These are phyloP conservation scores for Melanotaenia parkinsoni DNA, from an alignment of 2,797 vertebrate species.

Conservation along the genomic window DNA sequence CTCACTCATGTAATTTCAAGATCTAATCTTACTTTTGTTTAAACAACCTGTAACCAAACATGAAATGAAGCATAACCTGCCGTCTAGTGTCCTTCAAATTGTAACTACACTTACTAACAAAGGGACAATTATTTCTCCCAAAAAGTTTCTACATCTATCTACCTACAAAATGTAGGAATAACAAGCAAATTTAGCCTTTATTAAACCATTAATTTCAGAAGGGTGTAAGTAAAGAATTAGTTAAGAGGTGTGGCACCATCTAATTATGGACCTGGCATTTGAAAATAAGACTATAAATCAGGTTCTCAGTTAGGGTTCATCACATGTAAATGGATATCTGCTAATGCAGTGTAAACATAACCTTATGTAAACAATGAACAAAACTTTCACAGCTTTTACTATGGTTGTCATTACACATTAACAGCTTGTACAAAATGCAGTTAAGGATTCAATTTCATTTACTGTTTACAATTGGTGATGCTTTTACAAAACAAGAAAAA, in stretches of 20 bases:
- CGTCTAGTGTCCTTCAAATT: not conserved
- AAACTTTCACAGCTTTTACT: slow-evolving; percentile 6
- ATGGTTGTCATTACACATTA: not conserved
- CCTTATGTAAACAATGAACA: not conserved
- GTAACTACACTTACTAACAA: not conserved
- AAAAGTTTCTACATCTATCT: no score
- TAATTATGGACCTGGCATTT: no score
- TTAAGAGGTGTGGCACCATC: no score
- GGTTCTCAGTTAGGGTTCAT: not conserved
- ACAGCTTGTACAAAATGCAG: not conserved
- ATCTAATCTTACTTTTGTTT: not conserved
- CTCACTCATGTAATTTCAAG: slow-evolving; percentile 1
- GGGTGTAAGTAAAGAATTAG: no score
- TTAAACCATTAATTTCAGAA: no score
- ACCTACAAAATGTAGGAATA: no score
- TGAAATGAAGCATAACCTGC: not conserved
- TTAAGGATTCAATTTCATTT: not conserved
- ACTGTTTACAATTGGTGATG: not conserved
- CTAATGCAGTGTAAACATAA: not conserved
- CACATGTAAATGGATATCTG: not conserved
- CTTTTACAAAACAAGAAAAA: not conserved
- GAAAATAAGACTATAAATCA: no score
- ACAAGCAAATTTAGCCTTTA: no score
- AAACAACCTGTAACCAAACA: slow-evolving; percentile 2
- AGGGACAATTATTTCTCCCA: not conserved